Percentiles rank a stretch among this genome's conserved stretches.
These are phyloP conservation scores for Oligia latruncula DNA, from an alignment of 2,888 invertebrate species.

Conservation along the genomic window DNA sequence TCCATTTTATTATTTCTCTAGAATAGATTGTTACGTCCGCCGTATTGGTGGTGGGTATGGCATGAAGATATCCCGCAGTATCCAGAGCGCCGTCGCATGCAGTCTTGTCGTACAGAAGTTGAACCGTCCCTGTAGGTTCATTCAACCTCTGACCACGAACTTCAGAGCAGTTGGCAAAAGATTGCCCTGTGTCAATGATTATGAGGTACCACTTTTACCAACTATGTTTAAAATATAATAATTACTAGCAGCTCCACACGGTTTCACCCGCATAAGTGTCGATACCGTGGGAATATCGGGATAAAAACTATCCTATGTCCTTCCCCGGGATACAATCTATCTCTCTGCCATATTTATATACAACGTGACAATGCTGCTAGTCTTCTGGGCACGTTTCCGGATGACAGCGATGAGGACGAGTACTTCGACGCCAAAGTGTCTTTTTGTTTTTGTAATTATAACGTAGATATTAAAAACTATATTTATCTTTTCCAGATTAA, in stretches of 20 bases:
- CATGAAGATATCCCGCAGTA: slow-evolving; percentile 91
- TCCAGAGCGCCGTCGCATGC: slow-evolving; percentile 90
- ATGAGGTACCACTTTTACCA: slow-evolving; percentile 77
- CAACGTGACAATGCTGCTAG: not conserved
- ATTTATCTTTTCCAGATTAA: slow-evolving; percentile 64
- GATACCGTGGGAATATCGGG: too few relatives aligned
- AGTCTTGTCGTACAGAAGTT: slow-evolving; percentile 91
- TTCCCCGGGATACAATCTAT: too few relatives aligned
- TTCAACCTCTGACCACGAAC: slow-evolving; percentile 91
- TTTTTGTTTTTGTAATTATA: not conserved
- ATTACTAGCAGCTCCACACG: too few relatives aligned
- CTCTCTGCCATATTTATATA: too few relatives aligned
- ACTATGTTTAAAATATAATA: too few relatives aligned
- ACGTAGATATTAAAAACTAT: not conserved
- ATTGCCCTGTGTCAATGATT: slow-evolving; percentile 82
- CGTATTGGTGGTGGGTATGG: slow-evolving; percentile 90
- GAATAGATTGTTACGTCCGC: slow-evolving; percentile 91
- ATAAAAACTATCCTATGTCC: too few relatives aligned
- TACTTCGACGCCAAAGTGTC: not conserved
- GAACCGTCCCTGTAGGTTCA: slow-evolving; percentile 91
- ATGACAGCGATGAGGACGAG: not conserved
- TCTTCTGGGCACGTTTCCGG: not conserved
- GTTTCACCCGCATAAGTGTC: too few relatives aligned
- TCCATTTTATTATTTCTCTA: slow-evolving; percentile 67
- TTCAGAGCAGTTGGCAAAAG: slow-evolving; percentile 91